Evolutionary conservation across 2,888 invertebrate species (phyloP).

Genomic region (Eumacrocentrus americanus): DNA sequence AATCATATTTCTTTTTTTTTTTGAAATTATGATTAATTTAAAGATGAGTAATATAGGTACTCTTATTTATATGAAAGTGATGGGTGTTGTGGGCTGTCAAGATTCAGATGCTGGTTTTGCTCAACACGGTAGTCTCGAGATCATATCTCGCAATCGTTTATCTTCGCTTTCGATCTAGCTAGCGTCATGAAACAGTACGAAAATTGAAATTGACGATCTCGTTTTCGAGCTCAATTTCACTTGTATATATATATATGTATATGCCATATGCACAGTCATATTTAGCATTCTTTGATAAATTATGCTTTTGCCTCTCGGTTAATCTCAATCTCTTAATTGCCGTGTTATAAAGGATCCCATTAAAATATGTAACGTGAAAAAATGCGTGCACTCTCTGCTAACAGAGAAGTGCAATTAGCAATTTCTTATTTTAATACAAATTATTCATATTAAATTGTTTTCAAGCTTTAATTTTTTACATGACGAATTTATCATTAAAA

Average conservation of each 20-base stretch:
- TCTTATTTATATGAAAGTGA: background rate
- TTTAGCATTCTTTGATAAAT: no score
- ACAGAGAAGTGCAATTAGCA: background rate
- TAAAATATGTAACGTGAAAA: background rate
- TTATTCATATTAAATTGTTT: background rate
- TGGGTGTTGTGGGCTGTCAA: background rate
- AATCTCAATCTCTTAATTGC: no score
- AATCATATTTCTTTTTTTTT: background rate
- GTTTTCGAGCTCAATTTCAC: conserved; percentile 15
- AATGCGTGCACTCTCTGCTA: background rate
- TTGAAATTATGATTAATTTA: background rate
- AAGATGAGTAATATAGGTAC: background rate
- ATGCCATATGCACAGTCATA: background rate
- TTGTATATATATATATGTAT: background rate
- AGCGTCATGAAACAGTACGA: conserved; percentile 8
- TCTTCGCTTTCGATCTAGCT: conserved; percentile 36
- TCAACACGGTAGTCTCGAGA: conserved; percentile 36
- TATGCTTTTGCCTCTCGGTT: no score
- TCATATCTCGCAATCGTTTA: conserved; percentile 32
- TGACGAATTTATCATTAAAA: no score
- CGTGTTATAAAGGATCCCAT: background rate
- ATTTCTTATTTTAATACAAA: background rate
- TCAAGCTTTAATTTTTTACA: no score
- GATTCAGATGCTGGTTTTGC: conserved; percentile 3
- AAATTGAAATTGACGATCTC: conserved; percentile 23